These are phyloP conservation scores for Schrankia costaestrigalis DNA, from an alignment of 2,888 invertebrate genomes.

Conservation along the genomic window DNA sequence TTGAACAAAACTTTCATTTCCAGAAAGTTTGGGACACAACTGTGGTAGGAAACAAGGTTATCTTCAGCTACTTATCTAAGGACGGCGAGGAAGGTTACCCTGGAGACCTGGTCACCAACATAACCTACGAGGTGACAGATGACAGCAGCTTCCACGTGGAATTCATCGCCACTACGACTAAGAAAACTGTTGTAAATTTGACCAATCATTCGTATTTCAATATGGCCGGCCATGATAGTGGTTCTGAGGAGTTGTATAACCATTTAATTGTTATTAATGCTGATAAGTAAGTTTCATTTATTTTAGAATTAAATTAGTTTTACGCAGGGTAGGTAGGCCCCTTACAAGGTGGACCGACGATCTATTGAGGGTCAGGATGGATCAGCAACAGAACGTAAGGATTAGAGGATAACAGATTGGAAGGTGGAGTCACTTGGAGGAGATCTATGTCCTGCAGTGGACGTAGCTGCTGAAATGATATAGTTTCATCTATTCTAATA, in stretches of 20 bases:
- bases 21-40: constrained; percentile 84
- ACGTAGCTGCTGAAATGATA: no score
- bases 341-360: no score
- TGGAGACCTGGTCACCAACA: constrained; percentile 87
- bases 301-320: not conserved
- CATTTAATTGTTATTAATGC: constrained; percentile 87
- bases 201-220: constrained; percentile 98
- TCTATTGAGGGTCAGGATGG: no score
- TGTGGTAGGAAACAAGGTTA: constrained; percentile 81
- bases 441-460: no score
- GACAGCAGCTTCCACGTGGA: constrained; percentile 85
- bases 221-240: constrained; percentile 89
- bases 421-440: no score
- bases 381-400: no score
- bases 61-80: constrained; percentile 86
- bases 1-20: constrained; percentile 19
- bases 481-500: no score
- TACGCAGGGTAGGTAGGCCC: not conserved
- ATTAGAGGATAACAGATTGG: no score
- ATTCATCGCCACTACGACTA: constrained; percentile 86
- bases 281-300: constrained; percentile 77
- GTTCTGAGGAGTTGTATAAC: constrained; percentile 83
- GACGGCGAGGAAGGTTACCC: constrained; percentile 95
- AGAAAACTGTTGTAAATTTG: constrained; percentile 91
- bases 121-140: constrained; percentile 85